These are phyloP conservation scores for Erebia aethiops DNA, from an alignment of 2,888 invertebrate genomes.

Conservation along the genomic window DNA sequence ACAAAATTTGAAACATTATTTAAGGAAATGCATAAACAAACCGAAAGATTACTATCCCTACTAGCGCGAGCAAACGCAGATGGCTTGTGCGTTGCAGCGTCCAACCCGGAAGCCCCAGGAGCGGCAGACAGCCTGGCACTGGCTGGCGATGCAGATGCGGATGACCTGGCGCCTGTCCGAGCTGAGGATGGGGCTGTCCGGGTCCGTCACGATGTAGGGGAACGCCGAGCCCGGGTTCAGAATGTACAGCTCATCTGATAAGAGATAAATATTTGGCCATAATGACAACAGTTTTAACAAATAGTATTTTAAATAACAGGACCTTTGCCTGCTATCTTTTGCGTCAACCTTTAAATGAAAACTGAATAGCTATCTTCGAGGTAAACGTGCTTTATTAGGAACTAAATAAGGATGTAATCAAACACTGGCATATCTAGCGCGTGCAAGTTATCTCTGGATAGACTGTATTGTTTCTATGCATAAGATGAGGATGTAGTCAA, in stretches of 20 bases:
- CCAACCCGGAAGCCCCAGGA: constrained; percentile 11
- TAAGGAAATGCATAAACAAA: background rate
- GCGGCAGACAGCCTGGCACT: constrained; percentile 16
- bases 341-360: no score
- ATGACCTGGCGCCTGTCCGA: constrained; percentile 7
- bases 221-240: constrained; percentile 18
- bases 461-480: no score
- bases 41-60: background rate
- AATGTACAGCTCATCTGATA: constrained; percentile 18
- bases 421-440: no score
- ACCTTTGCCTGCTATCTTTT: no score
- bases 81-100: constrained; percentile 18
- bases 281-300: no score
- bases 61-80: constrained; percentile 19
- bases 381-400: no score
- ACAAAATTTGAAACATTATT: background rate
- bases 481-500: no score
- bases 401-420: no score
- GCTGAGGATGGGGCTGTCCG: constrained; percentile 7
- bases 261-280: no score
- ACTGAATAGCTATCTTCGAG: no score
- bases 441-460: no score
- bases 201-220: constrained; percentile 16
- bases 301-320: no score
- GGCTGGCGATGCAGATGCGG: constrained; percentile 19